Conservation (phyloP, 1,140 invertebrate genomes). For the Caenorhabditis tropicalis region DNA sequence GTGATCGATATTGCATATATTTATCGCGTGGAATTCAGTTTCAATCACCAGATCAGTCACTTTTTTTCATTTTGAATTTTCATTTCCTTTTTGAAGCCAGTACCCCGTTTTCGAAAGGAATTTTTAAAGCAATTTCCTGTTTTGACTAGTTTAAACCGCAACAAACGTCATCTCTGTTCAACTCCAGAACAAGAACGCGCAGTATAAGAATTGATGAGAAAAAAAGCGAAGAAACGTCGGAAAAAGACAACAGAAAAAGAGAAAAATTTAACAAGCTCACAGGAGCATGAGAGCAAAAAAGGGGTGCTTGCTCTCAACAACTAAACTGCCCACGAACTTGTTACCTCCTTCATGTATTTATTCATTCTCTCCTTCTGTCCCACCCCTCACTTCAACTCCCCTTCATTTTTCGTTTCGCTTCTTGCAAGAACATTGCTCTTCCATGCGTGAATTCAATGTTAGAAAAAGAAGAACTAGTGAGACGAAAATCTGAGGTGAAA, state of each 20-base stretch:
- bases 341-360: slow-evolving; percentile 12
- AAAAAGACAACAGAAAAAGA: not conserved
- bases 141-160: not conserved
- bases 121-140: not conserved
- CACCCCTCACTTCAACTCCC: not conserved
- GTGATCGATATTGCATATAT: no score
- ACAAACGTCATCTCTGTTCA: not conserved
- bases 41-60: no score
- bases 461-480: not conserved
- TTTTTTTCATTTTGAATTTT: no score
- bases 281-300: slow-evolving; percentile 38
- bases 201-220: not conserved
- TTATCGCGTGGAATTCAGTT: no score
- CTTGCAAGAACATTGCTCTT: not conserved
- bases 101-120: not conserved
- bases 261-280: slow-evolving; percentile 15
- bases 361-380: not conserved
- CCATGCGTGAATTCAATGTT: not conserved
- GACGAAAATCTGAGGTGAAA: not conserved
- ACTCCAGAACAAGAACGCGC: not conserved
- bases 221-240: not conserved
- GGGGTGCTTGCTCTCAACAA: slow-evolving; percentile 19
- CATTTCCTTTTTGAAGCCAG: not conserved
- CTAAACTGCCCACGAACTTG: slow-evolving; percentile 11
- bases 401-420: not conserved